Conservation (phyloP, 2,113 vertebrate genomes). For the Xenotilapia caudafasciata region DNA sequence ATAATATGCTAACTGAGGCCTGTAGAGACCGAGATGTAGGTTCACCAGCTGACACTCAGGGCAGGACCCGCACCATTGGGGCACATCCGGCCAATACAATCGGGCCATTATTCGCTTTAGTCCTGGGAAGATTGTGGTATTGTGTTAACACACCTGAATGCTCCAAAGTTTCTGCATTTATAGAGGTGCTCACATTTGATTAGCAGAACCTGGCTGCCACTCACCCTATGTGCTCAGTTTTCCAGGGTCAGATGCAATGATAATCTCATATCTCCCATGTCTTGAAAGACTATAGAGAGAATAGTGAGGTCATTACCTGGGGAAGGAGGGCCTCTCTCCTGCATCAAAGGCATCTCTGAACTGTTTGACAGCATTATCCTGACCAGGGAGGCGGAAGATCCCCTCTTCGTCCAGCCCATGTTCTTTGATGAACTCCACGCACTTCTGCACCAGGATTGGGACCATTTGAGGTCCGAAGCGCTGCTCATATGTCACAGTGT, state of each 20-base stretch:
- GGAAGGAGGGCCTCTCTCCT: constrained; percentile 89
- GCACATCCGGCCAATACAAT: accelerated
- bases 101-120: background rate
- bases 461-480: constrained; percentile 81
- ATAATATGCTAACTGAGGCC: background rate
- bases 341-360: constrained; percentile 90
- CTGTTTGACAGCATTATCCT: constrained; percentile 90
- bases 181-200: background rate
- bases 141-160: background rate
- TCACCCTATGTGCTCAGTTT: background rate
- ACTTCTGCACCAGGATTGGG: constrained; percentile 89
- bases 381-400: constrained; percentile 93
- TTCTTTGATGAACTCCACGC: constrained; percentile 83
- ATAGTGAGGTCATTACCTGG: constrained; percentile 63
- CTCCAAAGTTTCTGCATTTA: background rate
- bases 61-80: accelerated
- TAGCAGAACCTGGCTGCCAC: background rate
- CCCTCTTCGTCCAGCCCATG: constrained; percentile 86
- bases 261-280: background rate
- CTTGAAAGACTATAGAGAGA: background rate
- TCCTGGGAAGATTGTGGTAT: background rate
- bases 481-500: constrained; percentile 84
- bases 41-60: background rate
- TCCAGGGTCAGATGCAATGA: background rate
- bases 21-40: background rate